Evolutionary conservation across 2,797 vertebrate species (phyloP).

Genomic region (Phoeniculus purpureus): DNA sequence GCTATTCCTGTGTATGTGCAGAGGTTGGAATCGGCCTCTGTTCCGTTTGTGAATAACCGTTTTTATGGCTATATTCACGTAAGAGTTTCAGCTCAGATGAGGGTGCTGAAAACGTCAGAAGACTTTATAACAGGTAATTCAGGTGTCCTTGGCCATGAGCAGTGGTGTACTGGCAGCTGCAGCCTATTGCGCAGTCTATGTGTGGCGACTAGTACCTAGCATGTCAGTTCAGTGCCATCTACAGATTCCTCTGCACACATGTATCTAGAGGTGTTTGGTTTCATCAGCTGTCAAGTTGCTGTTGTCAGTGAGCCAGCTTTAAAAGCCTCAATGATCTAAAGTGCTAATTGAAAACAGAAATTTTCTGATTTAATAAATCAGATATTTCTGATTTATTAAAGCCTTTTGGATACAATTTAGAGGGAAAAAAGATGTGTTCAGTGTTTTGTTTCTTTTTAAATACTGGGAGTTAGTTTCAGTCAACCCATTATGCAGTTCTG

Average conservation of each 20-base stretch:
- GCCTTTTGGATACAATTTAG: accelerated
- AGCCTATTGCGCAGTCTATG: neutral
- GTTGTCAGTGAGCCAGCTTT: neutral
- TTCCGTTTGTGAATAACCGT: neutral
- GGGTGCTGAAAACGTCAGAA: neutral
- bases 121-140: neutral
- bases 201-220: neutral
- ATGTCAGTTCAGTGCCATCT: constrained; percentile 11
- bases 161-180: neutral
- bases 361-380: neutral
- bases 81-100: neutral
- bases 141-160: neutral
- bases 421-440: neutral
- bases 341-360: neutral
- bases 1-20: neutral
- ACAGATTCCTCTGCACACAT: neutral
- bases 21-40: neutral
- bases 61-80: neutral
- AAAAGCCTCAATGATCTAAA: neutral
- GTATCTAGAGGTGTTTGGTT: neutral
- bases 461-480: neutral
- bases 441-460: neutral
- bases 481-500: neutral
- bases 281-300: neutral
- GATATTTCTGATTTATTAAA: neutral